A percentile compares a stretch with the other conserved stretches of the same genome.
These are phyloP conservation scores for Galago senegalensis DNA, from an alignment of 2,797 vertebrate species.

Conservation along the genomic window DNA sequence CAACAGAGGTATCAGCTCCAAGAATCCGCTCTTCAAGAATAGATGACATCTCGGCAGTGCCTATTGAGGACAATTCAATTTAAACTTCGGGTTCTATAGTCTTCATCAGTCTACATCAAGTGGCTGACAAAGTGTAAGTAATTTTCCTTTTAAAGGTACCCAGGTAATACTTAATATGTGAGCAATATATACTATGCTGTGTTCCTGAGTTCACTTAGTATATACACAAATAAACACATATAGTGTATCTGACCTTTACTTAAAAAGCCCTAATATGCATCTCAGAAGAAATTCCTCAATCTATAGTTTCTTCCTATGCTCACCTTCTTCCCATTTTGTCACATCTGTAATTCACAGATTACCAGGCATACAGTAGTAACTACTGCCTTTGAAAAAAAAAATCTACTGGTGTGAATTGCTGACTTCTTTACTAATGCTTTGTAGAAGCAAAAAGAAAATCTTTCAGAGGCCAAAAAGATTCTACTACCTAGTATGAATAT, in stretches of 20 bases:
- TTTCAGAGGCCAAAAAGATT: not conserved
- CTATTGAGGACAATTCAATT: constrained; percentile 82
- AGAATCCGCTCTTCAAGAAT: constrained; percentile 98
- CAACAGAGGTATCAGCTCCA: constrained; percentile 95
- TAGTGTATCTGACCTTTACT: not conserved
- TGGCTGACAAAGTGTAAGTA: not conserved
- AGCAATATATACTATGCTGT: not conserved
- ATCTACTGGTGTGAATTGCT: not conserved
- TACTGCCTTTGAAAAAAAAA: not conserved
- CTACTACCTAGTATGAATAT: not conserved
- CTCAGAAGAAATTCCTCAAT: constrained; percentile 26
- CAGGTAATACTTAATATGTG: not conserved
- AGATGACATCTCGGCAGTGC: constrained; percentile 96
- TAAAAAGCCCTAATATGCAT: not conserved
- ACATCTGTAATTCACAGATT: not conserved
- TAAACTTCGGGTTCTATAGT: not conserved
- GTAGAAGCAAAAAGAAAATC: not conserved
- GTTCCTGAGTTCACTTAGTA: not conserved
- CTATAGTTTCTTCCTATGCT: not conserved
- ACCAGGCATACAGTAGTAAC: not conserved
- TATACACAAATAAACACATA: not conserved
- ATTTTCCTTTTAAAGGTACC: not conserved
- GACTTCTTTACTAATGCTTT: not conserved
- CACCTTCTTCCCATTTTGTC: not conserved
- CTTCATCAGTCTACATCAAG: not conserved